Percentiles rank a stretch among this genome's conserved stretches.
These are phyloP conservation scores for Pycnonotus jocosus DNA, from an alignment of 2,113 vertebrate genomes.

Conservation along the genomic window DNA sequence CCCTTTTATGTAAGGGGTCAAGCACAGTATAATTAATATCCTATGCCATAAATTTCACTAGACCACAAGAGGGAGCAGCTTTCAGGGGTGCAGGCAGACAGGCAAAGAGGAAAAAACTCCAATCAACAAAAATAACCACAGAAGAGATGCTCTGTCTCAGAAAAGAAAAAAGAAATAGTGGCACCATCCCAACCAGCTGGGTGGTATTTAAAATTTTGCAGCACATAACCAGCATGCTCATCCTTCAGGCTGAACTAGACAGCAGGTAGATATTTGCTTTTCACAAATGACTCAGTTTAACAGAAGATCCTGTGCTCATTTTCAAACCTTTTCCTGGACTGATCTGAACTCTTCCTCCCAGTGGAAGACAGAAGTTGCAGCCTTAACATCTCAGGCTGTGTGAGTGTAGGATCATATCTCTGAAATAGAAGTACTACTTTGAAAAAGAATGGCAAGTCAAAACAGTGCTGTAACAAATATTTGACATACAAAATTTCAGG, in stretches of 20 bases:
- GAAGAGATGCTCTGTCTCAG: not conserved
- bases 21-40: not conserved
- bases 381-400: not conserved
- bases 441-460: not conserved
- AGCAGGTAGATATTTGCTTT: not conserved
- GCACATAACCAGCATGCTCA: not conserved
- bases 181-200: not conserved
- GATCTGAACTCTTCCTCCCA: not conserved
- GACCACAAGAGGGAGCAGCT: constrained; percentile 59
- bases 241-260: not conserved
- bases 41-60: not conserved
- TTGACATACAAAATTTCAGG: not conserved
- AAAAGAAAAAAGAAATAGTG: not conserved
- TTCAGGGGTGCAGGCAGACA: constrained; percentile 1
- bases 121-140: not conserved
- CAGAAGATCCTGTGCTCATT: not conserved
- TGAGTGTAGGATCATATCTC: not conserved
- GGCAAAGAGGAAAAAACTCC: not conserved
- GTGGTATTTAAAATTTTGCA: not conserved
- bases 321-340: not conserved
- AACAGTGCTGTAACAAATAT: not conserved
- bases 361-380: not conserved
- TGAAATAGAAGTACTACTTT: not conserved
- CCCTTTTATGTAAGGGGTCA: not conserved
- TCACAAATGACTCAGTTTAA: not conserved